A percentile compares a stretch with the other conserved stretches of the same genome.
Conservation (phyloP, 2,797 vertebrate genomes). For the Eospalax fontanierii region DNA sequence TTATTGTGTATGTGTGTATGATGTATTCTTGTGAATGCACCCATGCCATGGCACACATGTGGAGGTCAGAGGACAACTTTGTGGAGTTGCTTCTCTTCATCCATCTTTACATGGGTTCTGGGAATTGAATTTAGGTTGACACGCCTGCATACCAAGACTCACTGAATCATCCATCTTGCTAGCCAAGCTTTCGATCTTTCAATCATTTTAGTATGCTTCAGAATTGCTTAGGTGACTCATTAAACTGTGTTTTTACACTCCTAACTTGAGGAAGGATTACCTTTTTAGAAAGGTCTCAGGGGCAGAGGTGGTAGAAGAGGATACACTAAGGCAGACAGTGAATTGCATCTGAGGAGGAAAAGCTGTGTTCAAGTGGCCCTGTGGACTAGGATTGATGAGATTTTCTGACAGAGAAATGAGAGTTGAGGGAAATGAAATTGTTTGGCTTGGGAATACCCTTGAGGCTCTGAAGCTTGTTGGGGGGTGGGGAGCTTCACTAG, state of each 20-base stretch:
- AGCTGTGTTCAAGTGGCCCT: not conserved
- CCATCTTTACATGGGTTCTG: not conserved
- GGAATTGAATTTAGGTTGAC: not conserved
- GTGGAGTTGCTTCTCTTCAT: not conserved
- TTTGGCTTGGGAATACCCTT: constrained; percentile 7
- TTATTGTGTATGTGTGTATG: not conserved
- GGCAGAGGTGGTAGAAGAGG: not conserved
- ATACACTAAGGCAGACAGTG: not conserved
- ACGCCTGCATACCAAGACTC: not conserved
- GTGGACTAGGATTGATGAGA: not conserved
- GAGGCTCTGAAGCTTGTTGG: not conserved
- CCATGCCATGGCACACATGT: not conserved
- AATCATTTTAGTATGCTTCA: not conserved
- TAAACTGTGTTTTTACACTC: not conserved
- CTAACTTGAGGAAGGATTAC: not conserved
- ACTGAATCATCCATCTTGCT: not conserved
- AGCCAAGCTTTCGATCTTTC: not conserved
- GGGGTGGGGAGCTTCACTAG: not conserved
- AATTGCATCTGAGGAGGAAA: not conserved
- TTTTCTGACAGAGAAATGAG: not conserved
- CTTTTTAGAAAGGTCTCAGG: not conserved
- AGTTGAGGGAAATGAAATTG: not conserved
- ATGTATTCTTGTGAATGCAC: not conserved
- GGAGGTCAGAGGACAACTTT: not conserved
- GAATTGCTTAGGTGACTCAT: not conserved